These are phyloP conservation scores for Stenodema calcarata DNA, from an alignment of 2,888 invertebrate genomes.

Conservation along the genomic window DNA sequence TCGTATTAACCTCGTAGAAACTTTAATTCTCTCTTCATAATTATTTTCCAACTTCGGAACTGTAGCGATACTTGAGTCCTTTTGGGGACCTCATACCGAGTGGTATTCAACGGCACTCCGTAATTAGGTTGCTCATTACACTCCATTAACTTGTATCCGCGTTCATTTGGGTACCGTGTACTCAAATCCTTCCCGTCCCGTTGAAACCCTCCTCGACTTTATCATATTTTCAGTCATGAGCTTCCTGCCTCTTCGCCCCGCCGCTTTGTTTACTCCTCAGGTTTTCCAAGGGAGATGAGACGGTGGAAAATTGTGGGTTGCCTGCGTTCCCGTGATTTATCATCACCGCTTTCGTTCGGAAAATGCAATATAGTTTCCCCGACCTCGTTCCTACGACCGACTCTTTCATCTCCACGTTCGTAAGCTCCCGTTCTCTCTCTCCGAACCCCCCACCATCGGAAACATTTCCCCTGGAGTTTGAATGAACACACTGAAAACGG, in stretches of 20 bases:
- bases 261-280: not conserved
- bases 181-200: not conserved
- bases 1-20: no score
- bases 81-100: no score
- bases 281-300: not conserved
- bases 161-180: no score
- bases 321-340: not conserved
- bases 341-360: not conserved
- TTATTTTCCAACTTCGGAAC: no score
- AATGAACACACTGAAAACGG: not conserved
- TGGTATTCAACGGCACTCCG: no score
- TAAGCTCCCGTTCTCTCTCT: no score
- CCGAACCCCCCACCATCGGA: no score
- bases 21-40: no score
- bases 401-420: not conserved
- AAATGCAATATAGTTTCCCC: slow-evolving; percentile 2
- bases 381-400: not conserved
- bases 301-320: not conserved
- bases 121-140: no score
- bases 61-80: no score
- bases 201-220: not conserved
- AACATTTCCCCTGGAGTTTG: not conserved
- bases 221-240: not conserved
- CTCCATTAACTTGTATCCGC: no score
- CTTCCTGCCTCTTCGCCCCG: not conserved